A percentile compares a stretch with the other conserved stretches of the same genome.
Evolutionary conservation across 1,140 invertebrate genomes (phyloP).

Genomic region (Campoletis sonorensis): DNA sequence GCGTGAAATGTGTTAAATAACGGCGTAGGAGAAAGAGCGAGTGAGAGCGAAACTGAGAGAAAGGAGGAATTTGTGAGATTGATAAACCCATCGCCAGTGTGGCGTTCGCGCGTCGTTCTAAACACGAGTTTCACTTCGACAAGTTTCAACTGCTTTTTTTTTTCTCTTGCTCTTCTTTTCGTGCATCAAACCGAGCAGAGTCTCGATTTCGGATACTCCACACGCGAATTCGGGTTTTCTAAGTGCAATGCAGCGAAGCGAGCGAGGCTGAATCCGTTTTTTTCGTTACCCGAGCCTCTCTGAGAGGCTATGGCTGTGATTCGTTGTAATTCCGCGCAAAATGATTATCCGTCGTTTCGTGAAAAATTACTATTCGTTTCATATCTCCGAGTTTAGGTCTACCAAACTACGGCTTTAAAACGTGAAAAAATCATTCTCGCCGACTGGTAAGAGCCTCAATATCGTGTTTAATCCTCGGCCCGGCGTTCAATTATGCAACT

Average conservation of each 20-base stretch:
- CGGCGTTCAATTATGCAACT: conserved; percentile 58
- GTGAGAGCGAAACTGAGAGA: neutral
- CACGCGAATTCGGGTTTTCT: neutral
- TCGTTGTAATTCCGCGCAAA: conserved; percentile 54
- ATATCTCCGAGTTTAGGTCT: too few species aligned
- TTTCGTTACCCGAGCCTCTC: conserved; percentile 29
- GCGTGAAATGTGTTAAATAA: conserved; percentile 27
- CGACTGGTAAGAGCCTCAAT: conserved; percentile 23
- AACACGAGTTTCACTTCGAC: conserved; percentile 13
- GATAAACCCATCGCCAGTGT: neutral
- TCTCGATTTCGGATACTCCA: neutral
- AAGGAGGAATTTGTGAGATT: neutral
- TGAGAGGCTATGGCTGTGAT: conserved; percentile 63
- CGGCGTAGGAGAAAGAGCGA: neutral
- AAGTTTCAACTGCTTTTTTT: conserved; percentile 2
- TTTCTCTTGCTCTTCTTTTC: neutral
- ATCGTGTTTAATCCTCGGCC: conserved; percentile 21
- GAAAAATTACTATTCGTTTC: too few species aligned
- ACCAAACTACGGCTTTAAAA: too few species aligned
- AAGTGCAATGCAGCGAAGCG: conserved; percentile 33
- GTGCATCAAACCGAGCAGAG: neutral
- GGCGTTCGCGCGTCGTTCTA: conserved; percentile 20
- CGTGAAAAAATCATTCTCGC: conserved; percentile 47
- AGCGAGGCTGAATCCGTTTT: conserved; percentile 19
- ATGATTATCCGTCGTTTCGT: conserved; percentile 9